Percentiles rank a stretch among this genome's conserved stretches.
Conservation (phyloP, 2,888 invertebrate genomes). For the Koerneria pararmatus region DNA sequence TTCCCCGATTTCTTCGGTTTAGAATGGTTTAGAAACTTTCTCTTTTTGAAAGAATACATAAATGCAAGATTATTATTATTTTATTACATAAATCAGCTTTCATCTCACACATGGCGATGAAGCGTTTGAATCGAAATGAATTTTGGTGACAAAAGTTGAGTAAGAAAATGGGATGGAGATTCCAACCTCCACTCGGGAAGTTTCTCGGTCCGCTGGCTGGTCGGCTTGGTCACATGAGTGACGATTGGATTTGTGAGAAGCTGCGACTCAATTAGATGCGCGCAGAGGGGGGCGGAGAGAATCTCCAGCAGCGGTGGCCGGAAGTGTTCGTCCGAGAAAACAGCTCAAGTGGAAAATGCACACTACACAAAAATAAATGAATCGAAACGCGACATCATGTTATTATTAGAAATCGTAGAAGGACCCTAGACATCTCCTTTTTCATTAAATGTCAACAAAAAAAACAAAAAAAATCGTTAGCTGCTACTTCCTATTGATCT, state of each 20-base stretch:
- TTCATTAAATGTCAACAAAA: background rate
- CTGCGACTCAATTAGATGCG: constrained; percentile 47
- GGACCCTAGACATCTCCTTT: background rate
- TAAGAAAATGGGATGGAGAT: too few relatives aligned
- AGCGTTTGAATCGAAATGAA: too few relatives aligned
- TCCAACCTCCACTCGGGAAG: constrained; percentile 43
- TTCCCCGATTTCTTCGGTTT: too few relatives aligned
- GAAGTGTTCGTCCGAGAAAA: constrained; percentile 41
- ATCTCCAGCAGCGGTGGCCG: constrained; percentile 36
- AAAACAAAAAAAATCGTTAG: too few relatives aligned
- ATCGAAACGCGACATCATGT: background rate
- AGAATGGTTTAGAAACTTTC: too few relatives aligned
- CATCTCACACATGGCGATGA: too few relatives aligned
- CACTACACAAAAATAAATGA: background rate
- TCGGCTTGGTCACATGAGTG: constrained; percentile 32
- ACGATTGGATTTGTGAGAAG: constrained; percentile 46
- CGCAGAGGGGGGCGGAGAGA: constrained; percentile 41
- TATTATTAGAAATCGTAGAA: background rate
- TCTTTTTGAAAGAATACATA: too few relatives aligned
- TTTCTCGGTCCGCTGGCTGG: constrained; percentile 29
- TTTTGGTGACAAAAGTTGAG: too few relatives aligned
- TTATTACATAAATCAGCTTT: too few relatives aligned
- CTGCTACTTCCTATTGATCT: too few relatives aligned
- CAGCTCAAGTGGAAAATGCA: constrained; percentile 18
- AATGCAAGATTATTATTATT: too few relatives aligned